These are phyloP conservation scores for Drosophila aff. DNA, from an alignment of 1,140 invertebrate species.

Conservation along the genomic window DNA sequence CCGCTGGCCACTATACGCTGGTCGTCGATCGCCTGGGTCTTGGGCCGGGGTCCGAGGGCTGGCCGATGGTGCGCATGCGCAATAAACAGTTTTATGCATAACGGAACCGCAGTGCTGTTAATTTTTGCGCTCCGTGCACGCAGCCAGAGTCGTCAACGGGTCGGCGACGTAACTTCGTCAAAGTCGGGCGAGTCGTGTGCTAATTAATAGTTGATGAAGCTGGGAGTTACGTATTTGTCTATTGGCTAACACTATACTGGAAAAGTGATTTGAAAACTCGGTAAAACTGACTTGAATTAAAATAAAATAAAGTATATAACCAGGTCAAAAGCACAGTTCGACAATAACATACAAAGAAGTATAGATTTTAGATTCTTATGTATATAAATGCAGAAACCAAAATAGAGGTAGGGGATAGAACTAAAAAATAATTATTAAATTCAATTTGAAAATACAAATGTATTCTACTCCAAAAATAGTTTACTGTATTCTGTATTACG, in stretches of 20 bases:
- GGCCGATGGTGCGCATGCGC: constrained; percentile 63
- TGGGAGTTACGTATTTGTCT: constrained; percentile 60
- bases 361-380: neutral
- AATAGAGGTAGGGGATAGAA: too few species aligned
- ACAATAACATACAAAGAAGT: neutral
- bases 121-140: constrained; percentile 61
- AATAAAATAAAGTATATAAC: neutral
- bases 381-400: neutral
- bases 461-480: neutral
- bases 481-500: neutral
- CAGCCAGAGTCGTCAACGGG: constrained; percentile 35
- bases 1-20: neutral
- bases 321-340: too few species aligned
- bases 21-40: constrained; percentile 4
- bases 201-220: constrained; percentile 66
- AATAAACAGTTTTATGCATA: constrained; percentile 81
- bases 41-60: constrained; percentile 13
- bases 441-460: neutral
- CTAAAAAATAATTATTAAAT: neutral
- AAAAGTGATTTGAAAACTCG: constrained; percentile 8
- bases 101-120: constrained; percentile 65
- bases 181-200: constrained; percentile 49
- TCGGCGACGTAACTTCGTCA: constrained; percentile 61
- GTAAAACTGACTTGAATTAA: neutral
- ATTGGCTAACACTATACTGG: constrained; percentile 49